Evolutionary conservation across 53 echinoderm and acorn worm genomes (phyloP).

Genomic region (Holothuria leucospilota): DNA sequence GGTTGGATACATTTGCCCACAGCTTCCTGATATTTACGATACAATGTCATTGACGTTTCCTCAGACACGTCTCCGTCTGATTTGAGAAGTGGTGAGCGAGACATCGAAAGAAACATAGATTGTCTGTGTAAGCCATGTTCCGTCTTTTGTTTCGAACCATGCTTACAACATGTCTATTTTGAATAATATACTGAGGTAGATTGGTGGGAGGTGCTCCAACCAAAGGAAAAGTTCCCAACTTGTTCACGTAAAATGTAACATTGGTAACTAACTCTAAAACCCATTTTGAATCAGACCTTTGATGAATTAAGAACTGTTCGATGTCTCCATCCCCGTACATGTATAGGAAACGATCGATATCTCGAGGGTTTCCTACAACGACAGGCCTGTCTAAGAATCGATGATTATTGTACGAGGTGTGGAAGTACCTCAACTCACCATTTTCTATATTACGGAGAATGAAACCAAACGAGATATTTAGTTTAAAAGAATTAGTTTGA

Average conservation of each 20-base stretch:
- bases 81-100: slow-evolving; percentile 36
- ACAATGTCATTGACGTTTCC: background rate
- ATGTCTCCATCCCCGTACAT: background rate
- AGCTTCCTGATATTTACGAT: background rate
- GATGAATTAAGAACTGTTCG: background rate
- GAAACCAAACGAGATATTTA: slow-evolving; percentile 15
- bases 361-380: slow-evolving; percentile 22
- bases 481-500: slow-evolving; percentile 2
- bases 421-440: slow-evolving; percentile 23
- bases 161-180: background rate
- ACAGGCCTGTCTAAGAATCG: slow-evolving; percentile 21
- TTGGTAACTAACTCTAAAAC: slow-evolving; percentile 48
- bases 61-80: background rate
- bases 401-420: slow-evolving; percentile 12
- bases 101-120: slow-evolving; percentile 69
- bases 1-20: too few relatives aligned
- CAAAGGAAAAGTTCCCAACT: slow-evolving; percentile 2
- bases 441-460: background rate
- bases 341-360: slow-evolving; percentile 35
- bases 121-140: slow-evolving; percentile 36
- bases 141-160: slow-evolving; percentile 3
- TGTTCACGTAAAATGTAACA: slow-evolving; percentile 50
- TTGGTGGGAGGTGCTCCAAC: too few relatives aligned
- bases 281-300: slow-evolving; percentile 57
- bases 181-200: background rate